Base-by-base conservation (phyloP, 2,797 vertebrate species). In the Crocodylus rhombifer region DNA sequence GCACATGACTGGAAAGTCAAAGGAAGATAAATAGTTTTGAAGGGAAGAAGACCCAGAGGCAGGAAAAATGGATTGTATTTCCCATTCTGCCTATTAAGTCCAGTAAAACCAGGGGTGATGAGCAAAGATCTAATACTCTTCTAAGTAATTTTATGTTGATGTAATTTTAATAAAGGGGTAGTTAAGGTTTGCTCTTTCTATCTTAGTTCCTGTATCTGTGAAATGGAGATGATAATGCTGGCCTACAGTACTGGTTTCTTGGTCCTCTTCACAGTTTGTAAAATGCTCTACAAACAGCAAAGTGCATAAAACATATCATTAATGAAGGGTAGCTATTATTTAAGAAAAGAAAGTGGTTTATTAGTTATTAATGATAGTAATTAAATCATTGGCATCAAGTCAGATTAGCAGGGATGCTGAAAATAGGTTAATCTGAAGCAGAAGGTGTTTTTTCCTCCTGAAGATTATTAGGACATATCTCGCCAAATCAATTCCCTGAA, bases 221-320 rank as follows among this genome's bases (percentile, higher is more conserved):
- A 91, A 96, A 76, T 4, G 76, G 56, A 18, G 4, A 16, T 80
- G 30, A 30, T 69, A 91, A 85, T 82, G 74, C 74, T 90, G 36
- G 81, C 26, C 80, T 85, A 26, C 3, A 7, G 3, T 77, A 90
- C 60, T 80, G n/a, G 92, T 82, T 36, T 80, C 4, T 28, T 77
- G 12, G 9, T 21, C 4, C 65, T 90, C 21, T 90, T 91, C 2
- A 1, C 20, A 67, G n/a, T 55, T 89, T 78, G 61, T 74, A 4
- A 94, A 91, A 88, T 61, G 15, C 13, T 88, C 89, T 62, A n/a
- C 83, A 51, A 51, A 51, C 9, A 51, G 42, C 6, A 51, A 51
- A 51, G 42, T 51, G 10, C 42, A 51, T 51, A 51, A 51, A 51
- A 51, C 42, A 51, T 51, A 9, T 51, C 42, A 51, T 51, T 10